phyloP scores from a whole-genome alignment of 2,888 invertebrate genomes.

The Oeneis ivallda region DNA sequence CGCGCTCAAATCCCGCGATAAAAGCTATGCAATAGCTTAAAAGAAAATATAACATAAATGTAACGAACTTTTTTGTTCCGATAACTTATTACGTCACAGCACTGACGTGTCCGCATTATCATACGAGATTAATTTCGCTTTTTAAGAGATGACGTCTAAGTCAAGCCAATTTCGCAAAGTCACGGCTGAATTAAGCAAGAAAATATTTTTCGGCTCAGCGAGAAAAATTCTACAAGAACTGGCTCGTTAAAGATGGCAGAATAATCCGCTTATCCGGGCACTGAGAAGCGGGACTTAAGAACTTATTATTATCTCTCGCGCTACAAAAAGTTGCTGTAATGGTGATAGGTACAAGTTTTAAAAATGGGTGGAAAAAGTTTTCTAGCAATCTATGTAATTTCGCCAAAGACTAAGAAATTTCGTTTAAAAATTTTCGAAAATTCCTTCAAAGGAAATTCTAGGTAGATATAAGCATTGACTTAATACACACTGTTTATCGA shows the following conservation, averaged over 20 bases:
- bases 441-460: neutral
- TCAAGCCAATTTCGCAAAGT: constrained; percentile 28
- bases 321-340: neutral
- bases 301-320: constrained; percentile 15
- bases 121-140: constrained; percentile 29
- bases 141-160: constrained; percentile 28
- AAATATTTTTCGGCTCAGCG: constrained; percentile 29
- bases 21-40: too few species aligned
- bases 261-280: constrained; percentile 28
- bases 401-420: too few species aligned
- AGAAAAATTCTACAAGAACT: constrained; percentile 27
- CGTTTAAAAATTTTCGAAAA: too few species aligned
- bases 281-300: constrained; percentile 23
- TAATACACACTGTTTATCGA: too few species aligned
- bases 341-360: neutral
- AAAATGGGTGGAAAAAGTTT: neutral
- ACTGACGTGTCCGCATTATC: constrained; percentile 23
- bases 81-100: neutral
- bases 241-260: constrained; percentile 29
- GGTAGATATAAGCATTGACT: too few species aligned
- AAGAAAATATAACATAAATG: neutral
- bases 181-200: constrained; percentile 30
- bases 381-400: too few species aligned
- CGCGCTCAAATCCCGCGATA: too few species aligned
- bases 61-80: neutral